Evolutionary conservation across 2,888 invertebrate species (phyloP).

Genomic region (Brachypterus glaber): DNA sequence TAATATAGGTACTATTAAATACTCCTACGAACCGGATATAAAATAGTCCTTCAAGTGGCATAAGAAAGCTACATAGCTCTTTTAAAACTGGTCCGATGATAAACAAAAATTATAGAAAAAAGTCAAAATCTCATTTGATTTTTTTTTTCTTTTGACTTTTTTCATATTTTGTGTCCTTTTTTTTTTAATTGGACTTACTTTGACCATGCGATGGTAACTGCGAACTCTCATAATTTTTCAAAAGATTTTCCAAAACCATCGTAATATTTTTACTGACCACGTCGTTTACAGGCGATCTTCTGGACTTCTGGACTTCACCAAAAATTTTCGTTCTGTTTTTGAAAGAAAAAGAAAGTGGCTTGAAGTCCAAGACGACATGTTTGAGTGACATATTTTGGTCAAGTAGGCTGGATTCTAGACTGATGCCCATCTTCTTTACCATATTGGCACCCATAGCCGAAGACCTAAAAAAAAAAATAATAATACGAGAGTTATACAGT

Average conservation of each 20-base stretch:
- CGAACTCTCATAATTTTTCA: slow-evolving; percentile 84
- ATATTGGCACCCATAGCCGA: slow-evolving; percentile 15
- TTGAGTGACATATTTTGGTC: slow-evolving; percentile 24
- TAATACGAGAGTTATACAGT: too few species aligned
- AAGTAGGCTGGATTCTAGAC: slow-evolving; percentile 21
- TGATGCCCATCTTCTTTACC: slow-evolving; percentile 18
- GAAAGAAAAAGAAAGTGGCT: slow-evolving; percentile 1
- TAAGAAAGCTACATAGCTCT: too few species aligned
- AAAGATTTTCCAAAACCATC: slow-evolving; percentile 71
- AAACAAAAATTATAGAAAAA: too few species aligned
- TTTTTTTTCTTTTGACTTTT: too few species aligned
- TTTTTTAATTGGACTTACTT: too few species aligned
- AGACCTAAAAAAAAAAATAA: slow-evolving; percentile 14
- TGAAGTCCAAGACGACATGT: slow-evolving; percentile 27
- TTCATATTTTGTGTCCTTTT: too few species aligned
- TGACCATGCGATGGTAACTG: slow-evolving; percentile 82
- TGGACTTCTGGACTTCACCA: slow-evolving; percentile 5
- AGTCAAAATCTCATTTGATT: too few species aligned
- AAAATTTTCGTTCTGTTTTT: slow-evolving; percentile 12
- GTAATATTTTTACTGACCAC: slow-evolving; percentile 72
- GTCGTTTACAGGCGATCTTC: slow-evolving; percentile 24
- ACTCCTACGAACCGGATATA: too few species aligned
- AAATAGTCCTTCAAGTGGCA: too few species aligned
- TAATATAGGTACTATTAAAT: too few species aligned
- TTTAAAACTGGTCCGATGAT: too few species aligned